Evolutionary conservation across 2,888 invertebrate species (phyloP), one percentile per base, ranked within the genome.

Genomic region (Temnothorax ravouxi): DNA sequence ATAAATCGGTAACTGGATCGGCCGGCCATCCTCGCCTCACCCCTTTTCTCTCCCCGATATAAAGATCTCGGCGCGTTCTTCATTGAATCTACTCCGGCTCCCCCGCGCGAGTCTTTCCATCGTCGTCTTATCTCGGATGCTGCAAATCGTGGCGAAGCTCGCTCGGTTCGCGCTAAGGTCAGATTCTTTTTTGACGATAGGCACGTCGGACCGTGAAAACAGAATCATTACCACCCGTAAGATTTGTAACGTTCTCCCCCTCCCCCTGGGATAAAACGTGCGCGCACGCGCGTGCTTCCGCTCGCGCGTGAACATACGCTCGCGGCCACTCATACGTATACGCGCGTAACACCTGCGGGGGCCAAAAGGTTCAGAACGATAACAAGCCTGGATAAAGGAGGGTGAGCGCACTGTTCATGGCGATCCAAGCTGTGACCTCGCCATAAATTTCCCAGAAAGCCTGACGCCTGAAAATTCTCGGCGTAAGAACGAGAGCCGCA

Each of bases 391-490:
- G 88, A 90, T 91, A 91, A 90, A 88, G 90, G 89, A 87, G 90
- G 87, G 84, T 87, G 88, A 90, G 90, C 90, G 90, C 90, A 91
- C 89, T 88, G 90, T 91, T 92, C 91, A 92, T 91, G 91, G 90
- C 92, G 91, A 92, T 92, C 92, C 93, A 93, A 93, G 92, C 93
- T 93, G 93, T 92, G 93, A 93, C 93, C 93, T 84, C 84, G 88
- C 91, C 88, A 93, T 93, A 93, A 93, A 93, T 93, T 93, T 92
- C 83, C 88, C 83, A 86, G 85, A 84, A 86, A 88, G 88, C 85
- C 89, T 91, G 91, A 92, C 90, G 88, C 87, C 90, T 90, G 90
- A 91, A 91, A 91, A 91, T 92, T 92, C 90, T 85, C 74, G 62
- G 71, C 82, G 84, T 90, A 91, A 91, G 91, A 90, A 88, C 85